phyloP scores from a whole-genome alignment of 2,113 vertebrate genomes.

The Petromus typicus region DNA sequence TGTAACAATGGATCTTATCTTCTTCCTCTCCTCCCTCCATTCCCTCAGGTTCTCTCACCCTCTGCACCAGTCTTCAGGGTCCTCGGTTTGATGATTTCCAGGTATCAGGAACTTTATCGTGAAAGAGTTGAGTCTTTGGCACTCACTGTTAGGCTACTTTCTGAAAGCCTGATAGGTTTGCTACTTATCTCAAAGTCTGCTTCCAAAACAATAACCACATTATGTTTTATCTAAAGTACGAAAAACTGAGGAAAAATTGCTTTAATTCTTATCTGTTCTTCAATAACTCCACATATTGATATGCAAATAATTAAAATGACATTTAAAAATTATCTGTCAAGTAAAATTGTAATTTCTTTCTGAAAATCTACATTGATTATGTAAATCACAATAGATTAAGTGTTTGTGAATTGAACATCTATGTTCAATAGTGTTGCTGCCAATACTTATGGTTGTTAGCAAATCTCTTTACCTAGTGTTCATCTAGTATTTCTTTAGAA shows the following conservation, averaged over 20 bases:
- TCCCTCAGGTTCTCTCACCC: too few species aligned
- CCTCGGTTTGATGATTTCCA: too few species aligned
- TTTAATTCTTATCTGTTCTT: background rate
- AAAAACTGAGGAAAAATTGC: constrained; percentile 43
- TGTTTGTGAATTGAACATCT: background rate
- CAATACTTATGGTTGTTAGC: background rate
- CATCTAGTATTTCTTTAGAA: background rate
- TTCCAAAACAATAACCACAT: background rate
- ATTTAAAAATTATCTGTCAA: constrained; percentile 1
- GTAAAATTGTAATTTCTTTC: constrained; percentile 15
- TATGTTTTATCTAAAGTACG: background rate
- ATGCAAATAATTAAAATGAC: background rate
- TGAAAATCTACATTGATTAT: background rate
- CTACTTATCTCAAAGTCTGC: background rate
- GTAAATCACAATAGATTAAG: background rate
- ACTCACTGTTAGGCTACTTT: too few species aligned
- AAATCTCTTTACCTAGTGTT: background rate
- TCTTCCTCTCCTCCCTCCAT: too few species aligned
- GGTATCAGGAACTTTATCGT: too few species aligned
- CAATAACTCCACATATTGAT: background rate
- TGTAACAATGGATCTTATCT: too few species aligned
- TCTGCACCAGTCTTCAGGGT: too few species aligned
- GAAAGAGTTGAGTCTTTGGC: too few species aligned
- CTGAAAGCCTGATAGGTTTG: too few species aligned
- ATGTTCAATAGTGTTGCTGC: background rate